A percentile compares a stretch with the other conserved stretches of the same genome.
phyloP scores from a whole-genome alignment of 1,140 invertebrate genomes.

The Halictus rubicundus region DNA sequence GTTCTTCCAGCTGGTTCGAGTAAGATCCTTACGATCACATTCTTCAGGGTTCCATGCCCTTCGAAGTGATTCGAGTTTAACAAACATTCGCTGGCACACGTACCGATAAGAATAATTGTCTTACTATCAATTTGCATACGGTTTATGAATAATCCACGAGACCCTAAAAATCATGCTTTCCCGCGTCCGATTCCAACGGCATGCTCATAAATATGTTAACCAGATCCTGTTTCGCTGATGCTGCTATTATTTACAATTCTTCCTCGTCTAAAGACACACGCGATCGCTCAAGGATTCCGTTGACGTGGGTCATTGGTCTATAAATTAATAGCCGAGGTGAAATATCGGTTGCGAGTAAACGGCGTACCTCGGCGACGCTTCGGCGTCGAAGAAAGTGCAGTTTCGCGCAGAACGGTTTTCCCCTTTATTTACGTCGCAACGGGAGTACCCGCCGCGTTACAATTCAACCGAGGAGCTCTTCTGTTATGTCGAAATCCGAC shows the following conservation, averaged over 20 bases:
- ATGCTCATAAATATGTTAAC: neutral
- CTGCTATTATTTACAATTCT: slow-evolving; percentile 5
- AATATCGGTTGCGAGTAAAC: neutral
- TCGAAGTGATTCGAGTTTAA: neutral
- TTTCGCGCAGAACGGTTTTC: neutral
- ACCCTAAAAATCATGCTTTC: neutral
- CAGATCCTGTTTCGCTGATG: neutral
- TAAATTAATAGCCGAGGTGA: slow-evolving; percentile 4
- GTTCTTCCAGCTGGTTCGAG: slow-evolving; percentile 36
- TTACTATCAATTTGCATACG: no score
- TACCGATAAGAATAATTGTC: neutral
- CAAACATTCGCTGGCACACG: neutral
- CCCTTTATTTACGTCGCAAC: neutral
- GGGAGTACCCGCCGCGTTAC: neutral
- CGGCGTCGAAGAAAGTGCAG: neutral
- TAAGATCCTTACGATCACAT: slow-evolving; percentile 7
- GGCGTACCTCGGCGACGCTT: neutral
- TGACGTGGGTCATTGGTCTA: slow-evolving; percentile 24
- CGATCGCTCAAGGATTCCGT: neutral
- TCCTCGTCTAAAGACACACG: neutral
- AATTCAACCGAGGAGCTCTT: neutral
- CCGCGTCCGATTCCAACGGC: neutral
- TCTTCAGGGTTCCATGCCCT: neutral
- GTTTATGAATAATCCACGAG: no score
- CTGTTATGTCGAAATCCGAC: neutral